Evolutionary conservation across 2,797 vertebrate species (phyloP).

Genomic region (Halcyon leucocephala): DNA sequence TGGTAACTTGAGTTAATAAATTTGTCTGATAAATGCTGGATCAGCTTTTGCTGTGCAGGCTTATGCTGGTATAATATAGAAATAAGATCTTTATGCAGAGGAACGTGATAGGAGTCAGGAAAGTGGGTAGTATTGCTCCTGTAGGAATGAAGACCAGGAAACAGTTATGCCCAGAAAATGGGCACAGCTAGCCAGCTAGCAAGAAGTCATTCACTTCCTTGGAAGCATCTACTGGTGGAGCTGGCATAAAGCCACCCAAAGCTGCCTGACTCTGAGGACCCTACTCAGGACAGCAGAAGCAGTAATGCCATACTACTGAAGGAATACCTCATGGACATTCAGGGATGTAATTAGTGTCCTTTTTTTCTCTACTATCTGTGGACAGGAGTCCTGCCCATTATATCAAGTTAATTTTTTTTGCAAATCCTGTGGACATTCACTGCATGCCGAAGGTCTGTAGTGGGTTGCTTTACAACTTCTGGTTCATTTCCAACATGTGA

Average conservation of each 20-base stretch:
- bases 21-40: neutral
- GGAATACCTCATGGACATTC: constrained; percentile 57
- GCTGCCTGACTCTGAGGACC: neutral
- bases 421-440: neutral
- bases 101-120: neutral
- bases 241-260: neutral
- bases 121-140: neutral
- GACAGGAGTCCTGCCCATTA: neutral
- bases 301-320: constrained; percentile 5
- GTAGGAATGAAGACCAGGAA: neutral
- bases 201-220: neutral
- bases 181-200: neutral
- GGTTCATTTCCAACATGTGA: neutral
- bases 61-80: neutral
- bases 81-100: neutral
- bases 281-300: neutral
- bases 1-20: neutral
- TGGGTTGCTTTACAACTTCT: neutral
- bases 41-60: neutral
- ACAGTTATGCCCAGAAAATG: neutral
- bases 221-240: neutral
- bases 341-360: constrained; percentile 37
- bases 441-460: neutral
- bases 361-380: neutral
- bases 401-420: neutral